These are phyloP conservation scores for Eubasilissa splendida DNA, from an alignment of 2,888 invertebrate species.

Conservation along the genomic window DNA sequence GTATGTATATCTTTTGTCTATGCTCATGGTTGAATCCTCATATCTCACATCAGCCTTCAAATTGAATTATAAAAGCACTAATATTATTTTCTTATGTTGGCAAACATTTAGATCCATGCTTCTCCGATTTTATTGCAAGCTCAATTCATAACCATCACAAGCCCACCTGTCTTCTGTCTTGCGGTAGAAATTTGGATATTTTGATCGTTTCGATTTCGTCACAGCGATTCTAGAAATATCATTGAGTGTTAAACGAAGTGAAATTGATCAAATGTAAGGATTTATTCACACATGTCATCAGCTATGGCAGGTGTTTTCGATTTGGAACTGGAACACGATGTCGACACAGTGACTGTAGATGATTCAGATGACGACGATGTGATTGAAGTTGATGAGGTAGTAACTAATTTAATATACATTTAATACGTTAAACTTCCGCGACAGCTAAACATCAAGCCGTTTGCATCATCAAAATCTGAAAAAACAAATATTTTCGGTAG, in stretches of 20 bases:
- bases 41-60: neutral
- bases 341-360: conserved; percentile 76
- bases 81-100: conserved; percentile 42
- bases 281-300: conserved; percentile 67
- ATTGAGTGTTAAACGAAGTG: conserved; percentile 22
- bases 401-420: neutral
- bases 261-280: conserved; percentile 49
- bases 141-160: conserved; percentile 52
- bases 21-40: no score
- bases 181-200: conserved; percentile 26
- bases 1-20: no score
- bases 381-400: conserved; percentile 89
- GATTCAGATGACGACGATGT: conserved; percentile 94
- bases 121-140: conserved; percentile 52
- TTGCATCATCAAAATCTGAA: neutral
- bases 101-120: conserved; percentile 51
- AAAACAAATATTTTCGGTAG: conserved; percentile 10
- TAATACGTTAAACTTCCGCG: neutral
- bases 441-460: no score
- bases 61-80: conserved; percentile 5
- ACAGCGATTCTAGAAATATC: conserved; percentile 3
- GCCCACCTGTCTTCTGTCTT: conserved; percentile 49
- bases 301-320: conserved; percentile 93
- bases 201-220: conserved; percentile 21
- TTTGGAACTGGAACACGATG: conserved; percentile 85